phyloP scores from a whole-genome alignment of 2,113 vertebrate species.

The Hippocampus guttulatus region DNA sequence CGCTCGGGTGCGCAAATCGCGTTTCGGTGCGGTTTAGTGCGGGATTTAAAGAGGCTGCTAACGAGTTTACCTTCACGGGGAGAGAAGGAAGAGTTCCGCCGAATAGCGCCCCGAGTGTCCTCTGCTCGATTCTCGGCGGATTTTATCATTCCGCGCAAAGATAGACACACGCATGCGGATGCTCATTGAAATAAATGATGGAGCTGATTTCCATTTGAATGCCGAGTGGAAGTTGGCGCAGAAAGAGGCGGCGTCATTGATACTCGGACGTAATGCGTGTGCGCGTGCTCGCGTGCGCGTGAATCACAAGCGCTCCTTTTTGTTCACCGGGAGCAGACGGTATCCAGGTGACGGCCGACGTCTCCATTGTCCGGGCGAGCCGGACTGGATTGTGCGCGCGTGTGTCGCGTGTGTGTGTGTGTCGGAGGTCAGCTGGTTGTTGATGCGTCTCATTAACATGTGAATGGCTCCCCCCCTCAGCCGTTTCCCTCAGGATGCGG shows the following conservation, averaged over 20 bases:
- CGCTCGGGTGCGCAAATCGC: constrained; percentile 17
- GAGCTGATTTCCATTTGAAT: constrained; percentile 61
- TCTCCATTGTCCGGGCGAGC: not conserved
- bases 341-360: constrained; percentile 3
- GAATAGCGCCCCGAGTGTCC: constrained; percentile 18
- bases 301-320: not conserved
- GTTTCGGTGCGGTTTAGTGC: constrained; percentile 34
- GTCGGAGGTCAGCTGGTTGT: constrained; percentile 19
- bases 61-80: constrained; percentile 28
- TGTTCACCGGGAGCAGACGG: not conserved
- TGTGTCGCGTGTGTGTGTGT: not conserved
- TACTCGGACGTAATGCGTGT: constrained; percentile 6
- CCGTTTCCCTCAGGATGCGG: constrained; percentile 21
- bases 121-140: constrained; percentile 19
- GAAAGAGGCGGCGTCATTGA: constrained; percentile 29
- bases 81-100: constrained; percentile 29
- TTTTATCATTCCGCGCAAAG: constrained; percentile 1
- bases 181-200: constrained; percentile 54
- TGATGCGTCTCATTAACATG: constrained; percentile 27
- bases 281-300: not conserved
- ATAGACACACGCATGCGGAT: constrained; percentile 38
- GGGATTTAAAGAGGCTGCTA: constrained; percentile 37
- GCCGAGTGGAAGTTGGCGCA: constrained; percentile 42
- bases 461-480: constrained; percentile 25
- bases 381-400: not conserved